Base-by-base conservation (phyloP, 2,888 invertebrate genomes). In the Heteropelma amictum region DNA sequence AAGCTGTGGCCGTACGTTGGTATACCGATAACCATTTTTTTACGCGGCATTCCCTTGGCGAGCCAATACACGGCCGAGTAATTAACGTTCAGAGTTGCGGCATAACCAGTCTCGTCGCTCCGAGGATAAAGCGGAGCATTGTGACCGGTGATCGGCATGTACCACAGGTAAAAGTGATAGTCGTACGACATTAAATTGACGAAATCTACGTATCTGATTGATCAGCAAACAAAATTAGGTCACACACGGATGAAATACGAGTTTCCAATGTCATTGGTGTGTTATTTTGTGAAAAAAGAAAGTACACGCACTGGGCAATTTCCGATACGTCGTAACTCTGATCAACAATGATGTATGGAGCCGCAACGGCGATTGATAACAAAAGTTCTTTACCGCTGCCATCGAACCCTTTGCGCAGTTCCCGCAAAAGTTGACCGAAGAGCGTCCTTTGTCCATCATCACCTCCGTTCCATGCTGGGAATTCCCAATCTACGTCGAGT, bases 121-220 rank as follows among this genome's bases (percentile, higher is more conserved):
- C 92, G 90, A 0, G 92, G 89, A 86, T 92, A 95, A 2, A 98
- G 89, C 0, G 97, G 97, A 0, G 97, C 92, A 89, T 98, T 97
- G 10, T 96, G 90, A 0, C 96, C 94, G 14, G 97, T 97, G 80
- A 96, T 93, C 0, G 97, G 97, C 1, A 94, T 93, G 75, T 92
- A 92, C 86, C 91, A 91, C 3, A 93, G 92, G 84, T 92, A 97
- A 84, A 93, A 94, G 88, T 97, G 97, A 84, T 93, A 97, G 87
- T 98, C 97, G 85, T 98, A 98, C 0, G 95, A 92, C 97, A 97
- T 97, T n/a, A 98, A 85, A 87, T 96, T 97, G 0, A 96, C 92
- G 90, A 93, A 96, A 88, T 97, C 97, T 0, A 94, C 93, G 23
- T 47, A n/a, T 19, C 23, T 47, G 33, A 33, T 2, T 0, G 40